phyloP scores from a whole-genome alignment of 1,140 invertebrate species.

The Zaprionus ghesquierei region DNA sequence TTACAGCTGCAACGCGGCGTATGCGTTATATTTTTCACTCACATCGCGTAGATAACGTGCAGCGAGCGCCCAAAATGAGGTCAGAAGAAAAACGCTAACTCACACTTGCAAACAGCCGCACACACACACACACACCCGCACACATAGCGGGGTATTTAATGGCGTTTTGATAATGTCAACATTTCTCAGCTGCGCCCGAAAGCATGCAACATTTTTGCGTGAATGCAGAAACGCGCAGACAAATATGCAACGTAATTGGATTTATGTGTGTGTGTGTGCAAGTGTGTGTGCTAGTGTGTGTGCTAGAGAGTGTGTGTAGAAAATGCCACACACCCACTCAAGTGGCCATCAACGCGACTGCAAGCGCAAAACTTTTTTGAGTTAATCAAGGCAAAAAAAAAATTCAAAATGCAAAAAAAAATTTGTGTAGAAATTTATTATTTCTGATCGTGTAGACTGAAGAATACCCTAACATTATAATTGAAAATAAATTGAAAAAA shows the following conservation, averaged over 20 bases:
- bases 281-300: neutral
- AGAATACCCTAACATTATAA: neutral
- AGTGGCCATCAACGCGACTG: conserved; percentile 32
- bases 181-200: conserved; percentile 37
- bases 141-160: conserved; percentile 32
- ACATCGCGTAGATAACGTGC: conserved; percentile 8
- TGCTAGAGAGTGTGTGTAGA: conserved; percentile 2
- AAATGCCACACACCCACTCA: conserved; percentile 20
- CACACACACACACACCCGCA: neutral
- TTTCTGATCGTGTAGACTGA: neutral
- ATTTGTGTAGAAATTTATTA: neutral
- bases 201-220: conserved; percentile 37
- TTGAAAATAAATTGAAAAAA: too few relatives aligned
- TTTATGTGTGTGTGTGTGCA: conserved; percentile 18
- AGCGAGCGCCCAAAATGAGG: conserved; percentile 9
- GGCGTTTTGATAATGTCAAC: conserved; percentile 47
- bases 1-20: conserved; percentile 18
- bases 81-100: conserved; percentile 27
- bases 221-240: conserved; percentile 33
- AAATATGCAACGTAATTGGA: conserved; percentile 45
- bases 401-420: neutral
- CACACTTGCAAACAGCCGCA: conserved; percentile 1
- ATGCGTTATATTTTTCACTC: conserved; percentile 23
- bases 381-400: conserved; percentile 36
- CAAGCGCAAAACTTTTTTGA: conserved; percentile 22